These are phyloP conservation scores for Dendronephthya gigantea DNA, from an alignment of 64 coral and sea anemone genomes.

Conservation along the genomic window DNA sequence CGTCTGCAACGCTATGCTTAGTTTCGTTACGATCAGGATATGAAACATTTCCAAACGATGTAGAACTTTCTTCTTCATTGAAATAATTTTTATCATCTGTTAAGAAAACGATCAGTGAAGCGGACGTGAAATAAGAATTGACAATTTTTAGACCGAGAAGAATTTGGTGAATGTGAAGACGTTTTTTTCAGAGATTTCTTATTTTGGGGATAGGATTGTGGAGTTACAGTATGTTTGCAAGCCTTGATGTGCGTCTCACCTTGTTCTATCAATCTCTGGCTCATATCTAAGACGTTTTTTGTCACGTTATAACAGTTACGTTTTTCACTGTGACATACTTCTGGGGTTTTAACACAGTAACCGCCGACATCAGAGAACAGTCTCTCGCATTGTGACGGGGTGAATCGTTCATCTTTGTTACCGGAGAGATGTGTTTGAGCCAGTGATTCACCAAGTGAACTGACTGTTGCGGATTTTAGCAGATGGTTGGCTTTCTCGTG, in stretches of 20 bases:
- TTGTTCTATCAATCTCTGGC: neutral
- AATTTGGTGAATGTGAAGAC: too few species aligned
- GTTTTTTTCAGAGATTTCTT: too few species aligned
- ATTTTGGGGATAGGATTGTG: too few species aligned
- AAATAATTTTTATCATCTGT: neutral
- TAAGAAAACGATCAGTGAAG: too few species aligned
- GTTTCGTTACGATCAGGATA: neutral
- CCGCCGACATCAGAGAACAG: neutral
- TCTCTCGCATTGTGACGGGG: neutral
- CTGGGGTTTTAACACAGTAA: neutral
- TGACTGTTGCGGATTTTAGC: conserved; percentile 19
- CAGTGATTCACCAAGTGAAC: neutral
- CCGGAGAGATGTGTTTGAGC: neutral
- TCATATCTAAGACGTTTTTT: neutral
- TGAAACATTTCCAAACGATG: neutral
- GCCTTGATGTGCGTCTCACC: neutral
- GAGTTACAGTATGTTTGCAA: too few species aligned
- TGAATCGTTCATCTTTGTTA: neutral
- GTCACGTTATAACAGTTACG: neutral
- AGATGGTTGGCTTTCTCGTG: conserved; percentile 18
- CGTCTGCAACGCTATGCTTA: neutral
- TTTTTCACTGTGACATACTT: neutral
- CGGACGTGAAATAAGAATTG: too few species aligned
- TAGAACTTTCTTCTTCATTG: neutral
- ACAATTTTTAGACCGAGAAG: too few species aligned